Conservation (phyloP, 2,797 vertebrate species). For the Crotalus adamanteus region DNA sequence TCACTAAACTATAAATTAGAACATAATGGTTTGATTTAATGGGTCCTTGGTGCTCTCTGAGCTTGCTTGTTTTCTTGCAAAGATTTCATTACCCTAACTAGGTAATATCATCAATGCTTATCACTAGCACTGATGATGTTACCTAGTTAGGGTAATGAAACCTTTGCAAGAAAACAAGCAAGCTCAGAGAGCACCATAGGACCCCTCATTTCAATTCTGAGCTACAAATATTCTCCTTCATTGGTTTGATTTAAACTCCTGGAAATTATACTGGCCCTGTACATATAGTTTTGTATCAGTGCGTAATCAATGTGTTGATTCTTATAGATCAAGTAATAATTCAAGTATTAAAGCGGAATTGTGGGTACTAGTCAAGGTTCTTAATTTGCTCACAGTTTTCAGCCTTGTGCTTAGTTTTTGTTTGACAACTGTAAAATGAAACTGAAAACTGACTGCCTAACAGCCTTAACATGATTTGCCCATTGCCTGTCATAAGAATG, state of each 20-base stretch:
- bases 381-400: background rate
- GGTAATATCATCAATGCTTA: no score
- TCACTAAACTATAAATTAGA: background rate
- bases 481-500: background rate
- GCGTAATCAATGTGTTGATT: background rate
- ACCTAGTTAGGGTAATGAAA: no score
- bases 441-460: background rate
- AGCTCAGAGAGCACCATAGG: no score
- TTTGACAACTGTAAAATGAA: background rate
- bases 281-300: background rate
- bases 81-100: no score
- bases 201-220: no score
- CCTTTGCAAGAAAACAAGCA: no score
- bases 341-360: background rate
- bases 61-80: no score
- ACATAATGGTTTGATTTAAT: background rate
- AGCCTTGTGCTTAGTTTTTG: background rate
- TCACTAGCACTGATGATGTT: no score
- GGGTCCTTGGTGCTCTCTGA: no score
- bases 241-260: background rate
- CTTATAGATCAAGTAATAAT: background rate
- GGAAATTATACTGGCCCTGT: background rate
- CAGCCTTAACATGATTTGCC: background rate
- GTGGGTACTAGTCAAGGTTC: background rate
- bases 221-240: no score